Percentiles rank a stretch among this genome's conserved stretches.
phyloP scores from a whole-genome alignment of 1,140 invertebrate genomes.

The Leptinotarsa undecemlineata region DNA sequence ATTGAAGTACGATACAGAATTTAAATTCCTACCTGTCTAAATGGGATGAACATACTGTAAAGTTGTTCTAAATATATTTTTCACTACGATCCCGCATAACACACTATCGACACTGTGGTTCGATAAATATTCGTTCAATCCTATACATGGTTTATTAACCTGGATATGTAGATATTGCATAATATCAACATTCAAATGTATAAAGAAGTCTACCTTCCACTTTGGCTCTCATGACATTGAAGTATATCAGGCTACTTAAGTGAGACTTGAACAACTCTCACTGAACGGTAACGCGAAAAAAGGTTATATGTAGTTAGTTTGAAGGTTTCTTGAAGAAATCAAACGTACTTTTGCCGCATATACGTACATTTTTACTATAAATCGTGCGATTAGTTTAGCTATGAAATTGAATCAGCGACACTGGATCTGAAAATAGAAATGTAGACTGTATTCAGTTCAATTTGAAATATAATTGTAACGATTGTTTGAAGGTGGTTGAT shows the following conservation, averaged over 20 bases:
- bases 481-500: too few species aligned
- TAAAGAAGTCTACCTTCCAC: not conserved
- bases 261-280: not conserved
- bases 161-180: constrained; percentile 13
- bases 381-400: too few species aligned
- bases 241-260: not conserved
- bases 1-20: too few species aligned
- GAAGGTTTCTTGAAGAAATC: too few species aligned
- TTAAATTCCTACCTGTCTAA: not conserved
- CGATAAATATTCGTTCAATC: constrained; percentile 15
- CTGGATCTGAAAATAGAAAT: too few species aligned
- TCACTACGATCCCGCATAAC: not conserved
- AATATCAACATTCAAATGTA: constrained; percentile 3
- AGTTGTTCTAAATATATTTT: constrained; percentile 5
- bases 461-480: too few species aligned
- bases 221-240: not conserved
- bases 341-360: too few species aligned
- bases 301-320: too few species aligned
- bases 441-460: too few species aligned
- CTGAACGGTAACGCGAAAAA: not conserved
- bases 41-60: constrained; percentile 1
- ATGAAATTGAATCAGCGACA: too few species aligned
- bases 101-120: not conserved
- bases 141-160: constrained; percentile 22
- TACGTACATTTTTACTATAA: too few species aligned